These are phyloP conservation scores for Pantelozetes paolii DNA, from an alignment of 2,888 invertebrate species.

Conservation along the genomic window DNA sequence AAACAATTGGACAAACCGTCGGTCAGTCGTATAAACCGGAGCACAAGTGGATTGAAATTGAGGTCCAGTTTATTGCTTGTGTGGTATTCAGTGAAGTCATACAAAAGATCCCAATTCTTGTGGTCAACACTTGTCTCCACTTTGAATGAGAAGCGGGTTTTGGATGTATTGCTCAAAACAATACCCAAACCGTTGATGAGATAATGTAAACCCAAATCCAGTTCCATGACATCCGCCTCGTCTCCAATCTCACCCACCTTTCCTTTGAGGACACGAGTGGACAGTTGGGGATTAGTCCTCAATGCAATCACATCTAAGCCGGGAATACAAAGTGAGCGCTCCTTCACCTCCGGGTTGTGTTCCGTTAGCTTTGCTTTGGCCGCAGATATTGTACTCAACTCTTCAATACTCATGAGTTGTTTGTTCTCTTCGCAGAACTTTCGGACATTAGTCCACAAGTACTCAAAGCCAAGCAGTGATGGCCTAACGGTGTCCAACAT, in stretches of 20 bases:
- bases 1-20: neutral
- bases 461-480: neutral
- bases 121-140: neutral
- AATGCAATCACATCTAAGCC: constrained; percentile 2
- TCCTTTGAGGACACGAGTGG: neutral
- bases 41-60: neutral
- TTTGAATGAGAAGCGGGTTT: constrained; percentile 8
- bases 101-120: neutral
- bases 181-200: neutral
- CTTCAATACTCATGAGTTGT: neutral
- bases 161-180: neutral
- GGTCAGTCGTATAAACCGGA: neutral
- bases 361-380: constrained; percentile 13
- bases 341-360: neutral
- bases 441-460: constrained; percentile 14
- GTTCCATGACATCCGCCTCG: neutral
- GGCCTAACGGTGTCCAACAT: neutral
- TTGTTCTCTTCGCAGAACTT: neutral
- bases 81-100: constrained; percentile 26
- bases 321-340: neutral
- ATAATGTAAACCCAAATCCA: constrained; percentile 14
- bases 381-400: neutral
- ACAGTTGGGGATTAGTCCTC: neutral
- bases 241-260: constrained; percentile 2
- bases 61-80: constrained; percentile 30